Conservation (phyloP, 1,140 invertebrate genomes). For the Sycophila sp. region DNA sequence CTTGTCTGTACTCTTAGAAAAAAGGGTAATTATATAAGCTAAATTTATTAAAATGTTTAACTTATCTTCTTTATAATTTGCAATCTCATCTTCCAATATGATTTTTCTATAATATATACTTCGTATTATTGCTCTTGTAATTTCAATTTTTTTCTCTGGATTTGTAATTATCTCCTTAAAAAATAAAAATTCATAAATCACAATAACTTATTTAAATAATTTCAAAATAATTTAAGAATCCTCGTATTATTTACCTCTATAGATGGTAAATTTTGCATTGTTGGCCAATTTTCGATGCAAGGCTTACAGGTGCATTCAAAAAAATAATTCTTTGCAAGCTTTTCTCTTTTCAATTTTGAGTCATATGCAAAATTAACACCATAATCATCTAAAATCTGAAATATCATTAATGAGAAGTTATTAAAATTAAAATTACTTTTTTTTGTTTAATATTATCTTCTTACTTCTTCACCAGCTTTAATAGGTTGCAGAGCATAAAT, state of each 20-base stretch:
- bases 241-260: constrained; percentile 30
- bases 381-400: constrained; percentile 59
- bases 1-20: too few species aligned
- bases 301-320: constrained; percentile 44
- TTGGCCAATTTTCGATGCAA: constrained; percentile 46
- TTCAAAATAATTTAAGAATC: not conserved
- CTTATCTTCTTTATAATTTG: not conserved
- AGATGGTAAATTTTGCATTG: constrained; percentile 60
- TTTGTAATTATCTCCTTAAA: not conserved
- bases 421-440: not conserved
- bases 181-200: not conserved
- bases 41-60: not conserved
- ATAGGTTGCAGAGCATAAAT: constrained; percentile 74
- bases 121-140: constrained; percentile 25
- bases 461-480: constrained; percentile 71
- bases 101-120: not conserved
- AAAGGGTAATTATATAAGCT: not conserved
- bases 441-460: not conserved
- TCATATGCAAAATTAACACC: constrained; percentile 46
- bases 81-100: not conserved
- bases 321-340: constrained; percentile 43
- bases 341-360: constrained; percentile 41
- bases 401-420: not conserved
- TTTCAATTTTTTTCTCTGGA: not conserved
- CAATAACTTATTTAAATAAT: not conserved